These are phyloP conservation scores for Tragulus kanchil DNA, from an alignment of 2,113 vertebrate species.

Conservation along the genomic window DNA sequence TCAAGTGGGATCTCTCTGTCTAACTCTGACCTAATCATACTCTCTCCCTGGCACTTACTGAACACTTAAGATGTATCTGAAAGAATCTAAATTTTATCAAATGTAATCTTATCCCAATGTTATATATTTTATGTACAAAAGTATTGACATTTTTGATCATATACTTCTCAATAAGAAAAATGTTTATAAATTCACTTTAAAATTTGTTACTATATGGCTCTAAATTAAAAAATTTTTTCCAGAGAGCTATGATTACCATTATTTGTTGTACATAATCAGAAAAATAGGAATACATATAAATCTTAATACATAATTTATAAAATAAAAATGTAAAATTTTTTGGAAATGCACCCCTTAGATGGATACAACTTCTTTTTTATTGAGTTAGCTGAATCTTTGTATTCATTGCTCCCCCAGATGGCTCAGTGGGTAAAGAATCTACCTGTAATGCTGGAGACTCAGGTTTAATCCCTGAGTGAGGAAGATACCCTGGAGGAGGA, in stretches of 20 bases:
- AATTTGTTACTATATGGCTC: neutral
- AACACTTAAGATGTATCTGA: neutral
- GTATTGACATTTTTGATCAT: neutral
- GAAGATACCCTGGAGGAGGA: neutral
- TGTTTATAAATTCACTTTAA: neutral
- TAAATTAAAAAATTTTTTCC: neutral
- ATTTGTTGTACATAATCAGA: neutral
- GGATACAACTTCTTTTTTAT: constrained; percentile 21
- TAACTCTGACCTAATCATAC: neutral
- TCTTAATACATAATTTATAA: constrained; percentile 23
- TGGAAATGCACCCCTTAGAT: constrained; percentile 17
- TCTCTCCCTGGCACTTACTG: neutral
- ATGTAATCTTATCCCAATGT: neutral
- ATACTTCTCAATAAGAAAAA: constrained; percentile 25
- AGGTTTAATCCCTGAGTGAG: neutral
- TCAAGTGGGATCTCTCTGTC: neutral
- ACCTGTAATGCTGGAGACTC: neutral
- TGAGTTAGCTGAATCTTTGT: neutral
- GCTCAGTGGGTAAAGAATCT: neutral
- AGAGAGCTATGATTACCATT: neutral
- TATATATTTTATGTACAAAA: neutral
- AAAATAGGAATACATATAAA: neutral
- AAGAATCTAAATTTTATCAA: neutral
- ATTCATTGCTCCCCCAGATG: neutral
- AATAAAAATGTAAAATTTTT: neutral